Evolutionary conservation across 2,113 vertebrate genomes (phyloP).

Genomic region (Pandion haliaetus): DNA sequence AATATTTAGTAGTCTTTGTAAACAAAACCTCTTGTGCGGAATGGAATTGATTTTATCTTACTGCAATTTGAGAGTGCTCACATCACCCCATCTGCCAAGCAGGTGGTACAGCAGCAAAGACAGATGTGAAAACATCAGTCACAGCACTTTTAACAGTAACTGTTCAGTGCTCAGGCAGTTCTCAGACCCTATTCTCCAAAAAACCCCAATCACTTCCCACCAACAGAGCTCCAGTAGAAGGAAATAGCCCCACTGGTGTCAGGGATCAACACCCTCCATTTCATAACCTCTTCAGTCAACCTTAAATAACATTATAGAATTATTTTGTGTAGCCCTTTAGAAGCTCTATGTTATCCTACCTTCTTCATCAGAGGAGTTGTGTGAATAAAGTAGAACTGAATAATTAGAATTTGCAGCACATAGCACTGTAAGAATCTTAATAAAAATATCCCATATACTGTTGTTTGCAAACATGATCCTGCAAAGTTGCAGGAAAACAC

Average conservation of each 20-base stretch:
- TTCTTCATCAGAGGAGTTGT: neutral
- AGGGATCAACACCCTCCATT: neutral
- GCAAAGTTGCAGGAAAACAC: neutral
- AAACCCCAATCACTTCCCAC: neutral
- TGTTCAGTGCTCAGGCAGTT: neutral
- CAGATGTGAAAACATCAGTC: neutral
- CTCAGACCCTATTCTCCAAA: neutral
- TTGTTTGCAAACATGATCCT: neutral
- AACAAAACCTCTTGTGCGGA: neutral
- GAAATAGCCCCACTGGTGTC: neutral
- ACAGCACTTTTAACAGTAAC: neutral
- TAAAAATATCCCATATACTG: neutral
- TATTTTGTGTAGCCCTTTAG: neutral
- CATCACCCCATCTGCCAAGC: neutral
- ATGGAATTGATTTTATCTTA: neutral
- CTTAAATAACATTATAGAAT: neutral
- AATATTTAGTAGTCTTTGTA: neutral
- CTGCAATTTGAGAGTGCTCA: neutral
- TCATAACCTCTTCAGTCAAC: neutral
- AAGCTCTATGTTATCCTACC: neutral
- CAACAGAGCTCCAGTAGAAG: neutral
- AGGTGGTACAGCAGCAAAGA: neutral
- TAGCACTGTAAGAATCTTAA: neutral
- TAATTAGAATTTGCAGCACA: neutral
- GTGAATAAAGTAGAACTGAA: neutral